These are phyloP conservation scores for Globodera rostochiensis DNA, from an alignment of 1,140 invertebrate species.

Conservation along the genomic window DNA sequence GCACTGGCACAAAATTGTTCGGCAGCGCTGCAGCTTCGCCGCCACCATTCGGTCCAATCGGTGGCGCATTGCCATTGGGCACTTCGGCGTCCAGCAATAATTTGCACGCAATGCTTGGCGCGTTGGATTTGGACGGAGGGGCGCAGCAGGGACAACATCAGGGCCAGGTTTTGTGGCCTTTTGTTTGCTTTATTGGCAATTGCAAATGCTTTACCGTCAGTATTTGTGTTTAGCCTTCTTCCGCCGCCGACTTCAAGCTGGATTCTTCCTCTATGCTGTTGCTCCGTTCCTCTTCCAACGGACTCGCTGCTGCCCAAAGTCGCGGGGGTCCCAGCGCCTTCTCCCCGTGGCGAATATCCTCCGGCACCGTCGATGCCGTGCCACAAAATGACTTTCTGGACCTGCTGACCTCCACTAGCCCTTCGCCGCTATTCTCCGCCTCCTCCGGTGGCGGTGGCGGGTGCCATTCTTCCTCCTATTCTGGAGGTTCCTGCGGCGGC, in stretches of 20 bases:
- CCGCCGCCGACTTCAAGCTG: constrained; percentile 1
- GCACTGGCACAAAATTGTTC: background rate
- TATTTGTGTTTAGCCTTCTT: background rate
- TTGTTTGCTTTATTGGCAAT: background rate
- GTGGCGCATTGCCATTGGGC: constrained; percentile 6
- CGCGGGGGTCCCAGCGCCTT: background rate
- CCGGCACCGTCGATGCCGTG: background rate
- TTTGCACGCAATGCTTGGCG: constrained; percentile 21
- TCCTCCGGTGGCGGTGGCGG: background rate
- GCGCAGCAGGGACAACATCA: constrained; percentile 1
- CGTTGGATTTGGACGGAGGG: constrained; percentile 19
- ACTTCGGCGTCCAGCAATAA: constrained; percentile 20
- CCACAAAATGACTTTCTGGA: constrained; percentile 12
- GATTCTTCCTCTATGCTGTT: background rate
- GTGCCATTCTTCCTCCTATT: constrained; percentile 7
- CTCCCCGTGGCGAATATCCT: constrained; percentile 13
- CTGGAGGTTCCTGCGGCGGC: background rate
- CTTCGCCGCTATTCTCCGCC: constrained; percentile 11
- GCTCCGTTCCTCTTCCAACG: constrained; percentile 12
- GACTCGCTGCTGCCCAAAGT: background rate
- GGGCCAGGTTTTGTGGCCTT: background rate
- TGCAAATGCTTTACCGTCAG: background rate
- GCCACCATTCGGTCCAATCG: constrained; percentile 5
- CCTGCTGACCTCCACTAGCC: constrained; percentile 18
- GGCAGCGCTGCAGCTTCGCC: background rate